phyloP scores from a whole-genome alignment of 2,113 vertebrate species.

The Sceloporus tristichus region DNA sequence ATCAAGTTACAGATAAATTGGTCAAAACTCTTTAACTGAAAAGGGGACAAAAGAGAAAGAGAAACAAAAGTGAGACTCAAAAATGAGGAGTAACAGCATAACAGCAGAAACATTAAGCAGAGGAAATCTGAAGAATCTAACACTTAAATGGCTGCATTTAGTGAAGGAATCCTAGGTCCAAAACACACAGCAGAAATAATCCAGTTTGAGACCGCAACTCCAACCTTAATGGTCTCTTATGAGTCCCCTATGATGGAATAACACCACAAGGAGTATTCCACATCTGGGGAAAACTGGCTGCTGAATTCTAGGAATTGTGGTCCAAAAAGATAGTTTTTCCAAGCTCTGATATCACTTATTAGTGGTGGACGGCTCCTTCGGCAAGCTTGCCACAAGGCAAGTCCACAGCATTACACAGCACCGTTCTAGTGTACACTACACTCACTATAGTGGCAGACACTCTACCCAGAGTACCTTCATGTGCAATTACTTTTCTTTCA shows the following conservation, averaged over 20 bases:
- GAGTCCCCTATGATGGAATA: background rate
- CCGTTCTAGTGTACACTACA: too few species aligned
- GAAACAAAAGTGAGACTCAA: background rate
- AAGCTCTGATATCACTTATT: too few species aligned
- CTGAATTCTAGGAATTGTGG: too few species aligned
- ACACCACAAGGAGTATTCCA: background rate
- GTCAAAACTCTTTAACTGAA: slow-evolving; percentile 92
- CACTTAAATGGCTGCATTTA: rapidly evolving
- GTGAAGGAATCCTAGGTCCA: background rate
- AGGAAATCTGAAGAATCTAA: too few species aligned
- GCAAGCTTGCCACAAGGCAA: too few species aligned
- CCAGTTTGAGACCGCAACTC: background rate
- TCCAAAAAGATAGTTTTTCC: too few species aligned
- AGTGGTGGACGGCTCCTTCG: too few species aligned
- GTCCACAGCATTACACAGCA: too few species aligned
- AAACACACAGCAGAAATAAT: too few species aligned
- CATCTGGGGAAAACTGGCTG: too few species aligned
- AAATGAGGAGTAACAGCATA: background rate
- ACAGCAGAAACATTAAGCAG: too few species aligned
- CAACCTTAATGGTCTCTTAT: background rate
- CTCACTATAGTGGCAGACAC: too few species aligned
- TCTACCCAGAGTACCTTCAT: background rate
- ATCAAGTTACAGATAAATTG: slow-evolving; percentile 93
- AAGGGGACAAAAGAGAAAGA: slow-evolving; percentile 25
- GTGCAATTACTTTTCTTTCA: background rate